Evolutionary conservation across 2,797 vertebrate genomes (phyloP).

Genomic region (Pelobates cultripes): DNA sequence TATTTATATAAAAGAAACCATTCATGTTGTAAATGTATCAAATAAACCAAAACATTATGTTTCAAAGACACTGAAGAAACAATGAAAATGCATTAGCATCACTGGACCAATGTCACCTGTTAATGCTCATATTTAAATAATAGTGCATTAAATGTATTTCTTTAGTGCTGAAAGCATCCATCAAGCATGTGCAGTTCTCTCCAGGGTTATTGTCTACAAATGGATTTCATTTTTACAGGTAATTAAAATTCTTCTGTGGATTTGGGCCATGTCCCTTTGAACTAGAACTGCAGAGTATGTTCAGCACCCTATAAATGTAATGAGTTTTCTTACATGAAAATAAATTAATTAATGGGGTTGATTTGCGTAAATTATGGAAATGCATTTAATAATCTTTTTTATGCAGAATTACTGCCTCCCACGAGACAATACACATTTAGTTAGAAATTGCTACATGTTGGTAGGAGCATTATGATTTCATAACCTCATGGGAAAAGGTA

Average conservation of each 20-base stretch:
- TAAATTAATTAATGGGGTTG: conserved; percentile 49
- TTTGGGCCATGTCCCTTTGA: conserved; percentile 31
- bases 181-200: conserved; percentile 9
- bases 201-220: conserved; percentile 12
- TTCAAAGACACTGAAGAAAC: too few species aligned
- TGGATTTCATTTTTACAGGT: conserved; percentile 17
- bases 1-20: too few species aligned
- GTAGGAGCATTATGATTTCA: conserved; percentile 14
- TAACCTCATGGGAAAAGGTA: neutral
- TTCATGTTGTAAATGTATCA: too few species aligned
- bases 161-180: conserved; percentile 29
- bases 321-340: conserved; percentile 37
- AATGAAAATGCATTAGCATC: neutral
- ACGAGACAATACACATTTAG: conserved; percentile 38
- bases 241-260: conserved; percentile 33
- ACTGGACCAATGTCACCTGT: conserved; percentile 1
- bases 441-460: conserved; percentile 1
- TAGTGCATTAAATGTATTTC: conserved; percentile 11
- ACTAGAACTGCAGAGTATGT: neutral
- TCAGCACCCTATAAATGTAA: conserved; percentile 18
- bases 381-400: conserved; percentile 32
- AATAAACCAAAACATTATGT: too few species aligned
- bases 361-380: conserved; percentile 51
- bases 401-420: conserved; percentile 35
- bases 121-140: neutral